A percentile compares a stretch with the other conserved stretches of the same genome.
Evolutionary conservation across 1,140 invertebrate species (phyloP).

Genomic region (Trichonephila inaurata): DNA sequence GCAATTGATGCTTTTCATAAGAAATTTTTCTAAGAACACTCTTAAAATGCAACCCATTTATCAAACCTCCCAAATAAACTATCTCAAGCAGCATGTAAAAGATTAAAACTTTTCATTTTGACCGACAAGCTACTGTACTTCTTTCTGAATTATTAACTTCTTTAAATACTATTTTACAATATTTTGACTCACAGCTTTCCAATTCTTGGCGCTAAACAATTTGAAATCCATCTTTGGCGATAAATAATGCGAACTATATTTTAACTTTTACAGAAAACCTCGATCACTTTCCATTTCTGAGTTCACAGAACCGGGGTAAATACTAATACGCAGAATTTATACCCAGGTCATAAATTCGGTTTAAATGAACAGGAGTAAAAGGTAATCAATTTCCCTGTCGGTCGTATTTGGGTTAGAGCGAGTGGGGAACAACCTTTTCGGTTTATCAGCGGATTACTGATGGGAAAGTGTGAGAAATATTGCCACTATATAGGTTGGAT

Average conservation of each 20-base stretch:
- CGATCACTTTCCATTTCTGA: background rate
- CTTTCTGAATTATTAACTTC: too few relatives aligned
- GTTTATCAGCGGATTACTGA: background rate
- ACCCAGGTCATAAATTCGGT: constrained; percentile 15
- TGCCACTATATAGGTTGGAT: too few relatives aligned
- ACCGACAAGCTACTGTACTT: too few relatives aligned
- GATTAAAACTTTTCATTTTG: too few relatives aligned
- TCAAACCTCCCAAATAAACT: too few relatives aligned
- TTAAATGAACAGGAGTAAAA: constrained; percentile 34
- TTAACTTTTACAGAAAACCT: background rate
- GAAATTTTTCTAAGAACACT: too few relatives aligned
- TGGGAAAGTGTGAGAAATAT: too few relatives aligned
- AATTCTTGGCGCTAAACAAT: background rate
- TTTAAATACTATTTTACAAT: background rate
- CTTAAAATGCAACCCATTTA: too few relatives aligned
- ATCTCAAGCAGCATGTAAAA: too few relatives aligned
- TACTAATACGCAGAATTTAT: constrained; percentile 23
- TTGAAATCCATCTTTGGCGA: background rate
- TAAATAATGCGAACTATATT: background rate
- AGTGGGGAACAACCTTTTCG: background rate
- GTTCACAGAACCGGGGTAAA: background rate
- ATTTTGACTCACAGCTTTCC: background rate
- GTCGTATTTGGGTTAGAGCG: background rate
- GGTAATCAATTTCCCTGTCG: constrained; percentile 21
- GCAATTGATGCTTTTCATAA: too few relatives aligned